phyloP scores from a whole-genome alignment of 2,113 vertebrate genomes.

The Phylloscopus trochilus region DNA sequence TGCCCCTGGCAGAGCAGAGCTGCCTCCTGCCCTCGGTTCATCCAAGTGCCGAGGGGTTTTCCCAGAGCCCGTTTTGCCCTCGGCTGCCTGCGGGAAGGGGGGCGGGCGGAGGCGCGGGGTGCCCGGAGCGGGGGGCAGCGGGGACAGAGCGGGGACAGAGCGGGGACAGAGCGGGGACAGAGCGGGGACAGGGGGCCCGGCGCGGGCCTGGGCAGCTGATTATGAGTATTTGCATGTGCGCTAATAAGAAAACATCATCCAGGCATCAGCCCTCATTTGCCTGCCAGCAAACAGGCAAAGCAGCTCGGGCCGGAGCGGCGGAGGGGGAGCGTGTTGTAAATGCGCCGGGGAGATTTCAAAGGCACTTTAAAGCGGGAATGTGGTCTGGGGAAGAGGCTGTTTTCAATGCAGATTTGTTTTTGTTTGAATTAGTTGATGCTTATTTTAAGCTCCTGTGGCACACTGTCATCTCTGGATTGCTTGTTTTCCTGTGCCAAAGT shows the following conservation, averaged over 20 bases:
- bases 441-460: slow-evolving; percentile 53
- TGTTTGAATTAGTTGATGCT: slow-evolving; percentile 61
- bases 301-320: neutral
- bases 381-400: slow-evolving; percentile 33
- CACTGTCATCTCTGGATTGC: slow-evolving; percentile 43
- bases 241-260: neutral
- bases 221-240: neutral
- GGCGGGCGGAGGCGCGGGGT: neutral
- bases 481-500: slow-evolving; percentile 53
- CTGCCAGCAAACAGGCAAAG: neutral
- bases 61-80: fast-evolving
- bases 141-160: neutral
- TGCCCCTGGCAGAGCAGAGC: neutral
- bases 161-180: neutral
- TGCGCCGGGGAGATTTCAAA: slow-evolving; percentile 43
- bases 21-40: fast-evolving
- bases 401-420: slow-evolving; percentile 54
- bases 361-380: slow-evolving; percentile 41
- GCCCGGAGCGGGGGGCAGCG: neutral
- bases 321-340: slow-evolving; percentile 11
- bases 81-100: neutral
- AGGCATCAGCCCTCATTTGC: slow-evolving; percentile 26
- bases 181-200: neutral
- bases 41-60: too few species aligned
- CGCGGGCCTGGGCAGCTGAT: neutral